These are phyloP conservation scores for Diglossa cyanea DNA, from an alignment of 2,797 vertebrate genomes.

Conservation along the genomic window DNA sequence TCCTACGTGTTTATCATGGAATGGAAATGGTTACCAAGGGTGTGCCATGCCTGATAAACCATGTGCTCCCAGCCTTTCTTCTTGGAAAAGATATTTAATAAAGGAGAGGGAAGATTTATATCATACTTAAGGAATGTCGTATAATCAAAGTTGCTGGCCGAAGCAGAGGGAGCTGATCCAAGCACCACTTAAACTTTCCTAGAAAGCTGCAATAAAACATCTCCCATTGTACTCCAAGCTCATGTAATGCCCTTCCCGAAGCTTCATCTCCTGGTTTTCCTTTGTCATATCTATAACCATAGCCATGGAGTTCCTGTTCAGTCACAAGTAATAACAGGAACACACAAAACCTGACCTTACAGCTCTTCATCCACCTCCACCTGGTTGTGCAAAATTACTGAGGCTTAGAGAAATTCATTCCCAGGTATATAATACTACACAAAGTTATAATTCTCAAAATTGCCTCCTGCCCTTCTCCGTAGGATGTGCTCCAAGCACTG, in stretches of 20 bases:
- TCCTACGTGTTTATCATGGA: neutral
- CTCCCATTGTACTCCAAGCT: neutral
- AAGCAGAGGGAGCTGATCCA: neutral
- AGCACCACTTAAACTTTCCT: neutral
- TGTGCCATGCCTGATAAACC: neutral
- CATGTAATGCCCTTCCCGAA: fast-evolving
- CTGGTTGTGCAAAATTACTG: neutral
- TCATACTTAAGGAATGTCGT: neutral
- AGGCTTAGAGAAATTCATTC: neutral
- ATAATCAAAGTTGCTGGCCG: neutral
- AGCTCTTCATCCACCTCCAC: neutral
- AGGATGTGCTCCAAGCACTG: neutral
- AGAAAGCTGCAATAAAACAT: conserved; percentile 6
- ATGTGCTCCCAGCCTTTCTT: neutral
- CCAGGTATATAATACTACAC: neutral
- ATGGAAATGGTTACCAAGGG: neutral
- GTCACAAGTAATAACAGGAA: neutral
- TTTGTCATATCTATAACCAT: neutral
- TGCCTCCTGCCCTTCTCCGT: neutral
- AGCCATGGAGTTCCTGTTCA: neutral
- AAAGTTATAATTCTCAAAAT: neutral
- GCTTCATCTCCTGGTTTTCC: neutral
- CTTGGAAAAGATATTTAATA: neutral
- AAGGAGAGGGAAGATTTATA: neutral
- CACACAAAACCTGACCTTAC: neutral